These are phyloP conservation scores for Athetis lepigone DNA, from an alignment of 2,888 invertebrate species.

Conservation along the genomic window DNA sequence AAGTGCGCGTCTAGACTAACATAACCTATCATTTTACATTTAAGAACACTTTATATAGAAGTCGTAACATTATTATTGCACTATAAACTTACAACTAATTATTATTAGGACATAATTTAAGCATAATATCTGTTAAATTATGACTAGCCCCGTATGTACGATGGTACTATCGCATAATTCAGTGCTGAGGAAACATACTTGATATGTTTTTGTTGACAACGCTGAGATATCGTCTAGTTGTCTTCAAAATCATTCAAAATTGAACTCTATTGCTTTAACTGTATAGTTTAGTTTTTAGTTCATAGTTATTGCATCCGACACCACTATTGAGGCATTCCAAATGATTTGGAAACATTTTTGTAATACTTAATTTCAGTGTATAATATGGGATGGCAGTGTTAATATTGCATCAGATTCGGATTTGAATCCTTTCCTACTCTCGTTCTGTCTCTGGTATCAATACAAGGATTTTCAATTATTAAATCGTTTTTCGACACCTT, in stretches of 20 bases:
- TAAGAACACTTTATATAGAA: slow-evolving; percentile 15
- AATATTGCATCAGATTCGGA: neutral
- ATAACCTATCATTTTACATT: slow-evolving; percentile 7
- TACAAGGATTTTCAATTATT: too few relatives aligned
- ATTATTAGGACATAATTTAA: slow-evolving; percentile 59
- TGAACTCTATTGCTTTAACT: too few relatives aligned
- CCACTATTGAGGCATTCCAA: too few relatives aligned
- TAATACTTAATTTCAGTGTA: neutral
- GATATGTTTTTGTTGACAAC: slow-evolving; percentile 43
- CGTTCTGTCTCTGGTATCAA: neutral
- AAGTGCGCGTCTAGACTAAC: too few relatives aligned
- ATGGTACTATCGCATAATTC: slow-evolving; percentile 42
- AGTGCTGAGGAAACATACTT: slow-evolving; percentile 46
- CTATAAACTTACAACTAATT: slow-evolving; percentile 57
- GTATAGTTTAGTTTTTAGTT: too few relatives aligned
- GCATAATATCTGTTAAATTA: slow-evolving; percentile 55
- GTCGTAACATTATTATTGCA: slow-evolving; percentile 51
- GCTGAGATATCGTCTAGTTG: slow-evolving; percentile 23
- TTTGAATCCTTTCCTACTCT: too few relatives aligned
- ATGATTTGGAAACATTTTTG: neutral
- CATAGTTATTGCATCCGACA: too few relatives aligned
- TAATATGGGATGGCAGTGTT: slow-evolving; percentile 25
- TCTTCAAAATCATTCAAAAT: too few relatives aligned
- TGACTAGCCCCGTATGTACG: slow-evolving; percentile 43
- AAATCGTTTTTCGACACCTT: too few relatives aligned